Base-by-base conservation (phyloP, 2,888 invertebrate genomes). In the Aricia artaxerxes region DNA sequence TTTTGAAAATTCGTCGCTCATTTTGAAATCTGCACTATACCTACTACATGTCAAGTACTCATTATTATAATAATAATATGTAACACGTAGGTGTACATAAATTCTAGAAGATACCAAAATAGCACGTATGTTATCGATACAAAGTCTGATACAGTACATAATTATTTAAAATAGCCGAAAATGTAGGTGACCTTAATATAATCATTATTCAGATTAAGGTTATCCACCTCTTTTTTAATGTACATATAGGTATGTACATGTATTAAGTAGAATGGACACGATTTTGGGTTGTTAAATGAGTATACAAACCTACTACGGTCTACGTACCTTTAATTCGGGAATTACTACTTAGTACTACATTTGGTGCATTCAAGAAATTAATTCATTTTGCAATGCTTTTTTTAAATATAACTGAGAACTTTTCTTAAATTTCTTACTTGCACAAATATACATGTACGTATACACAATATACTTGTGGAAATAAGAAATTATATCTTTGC, bases 61-160 rank as follows among this genome's bases (percentile, higher is more conserved):
- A 53, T 11, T 53, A 53, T 3, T 53, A 11, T 13, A 53, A 3
- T 53, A 53, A 53, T 35, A 35, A 24, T 49, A 49, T 40, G 5
- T 0, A 11, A 53, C 53, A 49, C 11, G 11, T 53, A 53, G 9
- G 24, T 24, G 61, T 61, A 61, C 61, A 24, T 2, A 53, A 61
- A 61, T 24, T 61, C 61, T n/a, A 61, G 24, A 61, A 24, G 61
- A 61, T 61, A 61, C 61, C 61, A 61, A 61, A 61, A 61, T 24
- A 64, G 31, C 64, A 64, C 60, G 2, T 24, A 24, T 61, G 9
- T 61, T 61, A 64, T 64, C 31, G 64, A 64, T 64, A 64, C 31
- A 24, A 61, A 24, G 61, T 61, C 31, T 31, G 31, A 61, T 9
- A 61, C 13, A 13, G 53, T 13, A 53, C 13, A 9, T 44, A 44